A percentile compares a stretch with the other conserved stretches of the same genome.
phyloP scores from a whole-genome alignment of 1,140 invertebrate genomes.

The Trachymyrmex septentrionalis region DNA sequence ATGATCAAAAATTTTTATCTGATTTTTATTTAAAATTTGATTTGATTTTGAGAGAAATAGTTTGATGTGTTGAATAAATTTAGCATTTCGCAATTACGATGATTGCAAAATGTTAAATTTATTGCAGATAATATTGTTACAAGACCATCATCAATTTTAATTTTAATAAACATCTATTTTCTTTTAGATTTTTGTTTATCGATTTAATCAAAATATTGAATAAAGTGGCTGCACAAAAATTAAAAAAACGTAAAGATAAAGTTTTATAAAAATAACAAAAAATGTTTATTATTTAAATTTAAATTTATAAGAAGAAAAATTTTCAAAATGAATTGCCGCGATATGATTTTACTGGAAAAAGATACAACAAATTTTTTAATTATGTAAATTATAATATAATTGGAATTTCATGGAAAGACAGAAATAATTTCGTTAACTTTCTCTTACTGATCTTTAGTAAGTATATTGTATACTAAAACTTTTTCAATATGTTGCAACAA shows the following conservation, averaged over 20 bases:
- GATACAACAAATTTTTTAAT: neutral
- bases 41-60: neutral
- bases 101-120: neutral
- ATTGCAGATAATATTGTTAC: neutral
- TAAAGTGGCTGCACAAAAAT: neutral
- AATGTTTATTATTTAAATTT: neutral
- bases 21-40: slow-evolving; percentile 17
- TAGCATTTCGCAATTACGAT: neutral
- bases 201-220: neutral
- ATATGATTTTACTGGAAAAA: neutral
- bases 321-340: neutral
- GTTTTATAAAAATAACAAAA: neutral
- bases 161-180: neutral
- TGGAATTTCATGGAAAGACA: neutral
- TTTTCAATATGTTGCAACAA: neutral
- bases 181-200: neutral
- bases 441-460: neutral
- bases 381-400: slow-evolving; percentile 15
- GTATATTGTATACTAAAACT: neutral
- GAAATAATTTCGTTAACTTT: slow-evolving; percentile 23
- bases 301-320: neutral
- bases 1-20: neutral
- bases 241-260: neutral
- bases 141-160: neutral
- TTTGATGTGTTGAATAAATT: neutral